These are phyloP conservation scores for Temnothorax rugatulus DNA, from an alignment of 2,888 invertebrate genomes.

Conservation along the genomic window DNA sequence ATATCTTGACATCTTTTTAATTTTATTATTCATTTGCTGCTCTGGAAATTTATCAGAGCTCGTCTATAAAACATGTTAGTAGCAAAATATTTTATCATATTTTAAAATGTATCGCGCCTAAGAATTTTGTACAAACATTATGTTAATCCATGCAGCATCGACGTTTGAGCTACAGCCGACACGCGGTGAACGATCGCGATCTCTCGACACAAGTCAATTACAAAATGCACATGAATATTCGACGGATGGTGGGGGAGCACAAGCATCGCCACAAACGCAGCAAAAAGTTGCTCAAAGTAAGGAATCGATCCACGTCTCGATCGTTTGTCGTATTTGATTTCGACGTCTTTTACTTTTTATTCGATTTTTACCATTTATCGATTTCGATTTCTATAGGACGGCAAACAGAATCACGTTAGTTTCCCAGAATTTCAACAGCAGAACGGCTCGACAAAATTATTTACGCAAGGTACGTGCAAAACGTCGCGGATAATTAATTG, in stretches of 20 bases:
- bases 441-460: slow-evolving; percentile 95
- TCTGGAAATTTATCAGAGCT: neutral
- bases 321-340: slow-evolving; percentile 5
- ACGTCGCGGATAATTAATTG: slow-evolving; percentile 10
- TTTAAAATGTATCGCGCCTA: neutral
- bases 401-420: slow-evolving; percentile 95
- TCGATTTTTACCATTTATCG: neutral
- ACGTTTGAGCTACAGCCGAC: slow-evolving; percentile 95
- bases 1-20: neutral
- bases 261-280: slow-evolving; percentile 94
- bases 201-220: slow-evolving; percentile 95
- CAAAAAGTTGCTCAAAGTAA: slow-evolving; percentile 94
- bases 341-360: neutral
- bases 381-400: slow-evolving; percentile 88
- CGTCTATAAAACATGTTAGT: neutral
- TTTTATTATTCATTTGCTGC: neutral
- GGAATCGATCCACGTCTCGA: slow-evolving; percentile 53
- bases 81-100: neutral
- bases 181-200: slow-evolving; percentile 96
- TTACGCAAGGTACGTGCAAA: slow-evolving; percentile 91
- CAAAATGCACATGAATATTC: slow-evolving; percentile 96
- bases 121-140: slow-evolving; percentile 17
- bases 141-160: slow-evolving; percentile 90
- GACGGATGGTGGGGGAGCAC: slow-evolving; percentile 94
- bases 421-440: slow-evolving; percentile 96